phyloP scores from a whole-genome alignment of 2,888 invertebrate genomes.

The Hofmannophila pseudospretella region DNA sequence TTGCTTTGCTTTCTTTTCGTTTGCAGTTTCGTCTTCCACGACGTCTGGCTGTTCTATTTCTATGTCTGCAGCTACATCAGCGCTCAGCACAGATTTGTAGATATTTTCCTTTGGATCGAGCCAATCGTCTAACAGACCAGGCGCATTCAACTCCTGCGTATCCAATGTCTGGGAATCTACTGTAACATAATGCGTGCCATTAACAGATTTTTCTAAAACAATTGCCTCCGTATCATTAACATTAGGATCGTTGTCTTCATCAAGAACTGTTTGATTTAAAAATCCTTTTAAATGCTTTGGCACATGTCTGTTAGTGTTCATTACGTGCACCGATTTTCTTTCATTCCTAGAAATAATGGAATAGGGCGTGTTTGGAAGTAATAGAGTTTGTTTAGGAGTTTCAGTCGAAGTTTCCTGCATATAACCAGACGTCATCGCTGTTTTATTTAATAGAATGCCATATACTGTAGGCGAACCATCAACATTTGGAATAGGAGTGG shows the following conservation, averaged over 20 bases:
- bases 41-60: constrained; percentile 58
- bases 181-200: constrained; percentile 40
- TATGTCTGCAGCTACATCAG: constrained; percentile 59
- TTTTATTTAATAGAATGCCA: constrained; percentile 50
- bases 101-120: constrained; percentile 46
- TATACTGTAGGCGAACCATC: constrained; percentile 34
- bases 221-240: constrained; percentile 46
- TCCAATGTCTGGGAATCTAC: constrained; percentile 39
- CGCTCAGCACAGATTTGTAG: constrained; percentile 42
- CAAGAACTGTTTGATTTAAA: constrained; percentile 61
- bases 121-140: constrained; percentile 57
- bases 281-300: constrained; percentile 42
- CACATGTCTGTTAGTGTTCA: constrained; percentile 27
- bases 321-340: constrained; percentile 39
- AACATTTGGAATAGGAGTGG: constrained; percentile 13
- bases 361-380: constrained; percentile 36
- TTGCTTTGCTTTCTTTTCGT: constrained; percentile 53
- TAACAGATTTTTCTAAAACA: constrained; percentile 48
- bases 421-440: constrained; percentile 10
- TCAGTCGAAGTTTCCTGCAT: constrained; percentile 3
- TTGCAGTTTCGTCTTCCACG: constrained; percentile 44
- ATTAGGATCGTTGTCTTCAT: constrained; percentile 41
- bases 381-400: constrained; percentile 11
- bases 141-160: constrained; percentile 42
- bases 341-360: constrained; percentile 46